Evolutionary conservation across 1,140 invertebrate genomes (phyloP).

Genomic region (Heliothis subflexa): DNA sequence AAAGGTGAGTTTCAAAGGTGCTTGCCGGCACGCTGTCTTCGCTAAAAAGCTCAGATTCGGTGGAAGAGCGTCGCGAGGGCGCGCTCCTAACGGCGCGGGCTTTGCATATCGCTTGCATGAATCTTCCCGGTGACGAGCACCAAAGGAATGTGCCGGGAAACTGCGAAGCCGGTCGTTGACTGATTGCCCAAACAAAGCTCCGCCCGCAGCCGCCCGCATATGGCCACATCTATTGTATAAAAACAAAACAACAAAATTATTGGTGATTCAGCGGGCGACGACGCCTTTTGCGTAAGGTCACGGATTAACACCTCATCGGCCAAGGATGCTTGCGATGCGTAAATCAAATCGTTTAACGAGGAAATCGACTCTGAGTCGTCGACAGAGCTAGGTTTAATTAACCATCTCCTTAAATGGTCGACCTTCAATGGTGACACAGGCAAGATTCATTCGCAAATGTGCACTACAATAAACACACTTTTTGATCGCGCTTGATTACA

Average conservation of each 20-base stretch:
- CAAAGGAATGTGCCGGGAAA: constrained; percentile 67
- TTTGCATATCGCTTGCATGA: constrained; percentile 77
- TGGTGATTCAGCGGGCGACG: constrained; percentile 69
- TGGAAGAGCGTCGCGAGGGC: constrained; percentile 55
- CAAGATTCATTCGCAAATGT: constrained; percentile 67
- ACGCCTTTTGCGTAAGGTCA: constrained; percentile 73
- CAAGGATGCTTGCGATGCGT: constrained; percentile 64
- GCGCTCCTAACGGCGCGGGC: constrained; percentile 64
- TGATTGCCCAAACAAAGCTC: constrained; percentile 65
- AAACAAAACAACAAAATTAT: constrained; percentile 62
- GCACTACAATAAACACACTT: constrained; percentile 50
- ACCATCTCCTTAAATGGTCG: constrained; percentile 66
- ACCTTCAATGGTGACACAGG: constrained; percentile 62
- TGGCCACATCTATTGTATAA: constrained; percentile 59
- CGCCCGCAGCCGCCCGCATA: constrained; percentile 56
- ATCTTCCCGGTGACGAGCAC: constrained; percentile 71
- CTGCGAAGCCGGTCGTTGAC: constrained; percentile 64
- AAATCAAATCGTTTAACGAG: constrained; percentile 72
- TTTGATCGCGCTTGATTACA: constrained; percentile 19
- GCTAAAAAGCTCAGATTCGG: constrained; percentile 54
- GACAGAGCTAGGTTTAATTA: constrained; percentile 68
- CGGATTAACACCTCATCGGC: constrained; percentile 62
- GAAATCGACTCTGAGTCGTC: constrained; percentile 57
- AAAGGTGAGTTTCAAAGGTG: neutral
- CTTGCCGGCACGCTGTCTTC: constrained; percentile 38